Evolutionary conservation across 2,888 invertebrate species (phyloP).

Genomic region (Ophion obscuratus): DNA sequence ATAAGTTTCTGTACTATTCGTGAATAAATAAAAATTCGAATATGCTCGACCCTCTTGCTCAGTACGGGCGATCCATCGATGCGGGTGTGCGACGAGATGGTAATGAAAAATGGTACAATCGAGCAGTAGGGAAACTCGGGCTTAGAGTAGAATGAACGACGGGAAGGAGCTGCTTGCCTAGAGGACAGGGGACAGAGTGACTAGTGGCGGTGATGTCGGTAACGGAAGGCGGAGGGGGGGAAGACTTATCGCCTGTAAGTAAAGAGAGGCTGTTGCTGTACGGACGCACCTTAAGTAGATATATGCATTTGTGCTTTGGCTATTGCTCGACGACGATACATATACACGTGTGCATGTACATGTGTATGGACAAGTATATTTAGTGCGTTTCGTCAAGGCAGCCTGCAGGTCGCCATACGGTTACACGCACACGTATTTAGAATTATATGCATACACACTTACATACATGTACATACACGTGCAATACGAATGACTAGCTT

Average conservation of each 20-base stretch:
- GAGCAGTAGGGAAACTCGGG: conserved; percentile 39
- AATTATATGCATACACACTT: conserved; percentile 9
- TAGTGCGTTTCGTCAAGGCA: conserved; percentile 54
- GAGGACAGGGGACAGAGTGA: neutral
- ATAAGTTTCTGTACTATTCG: too few species aligned
- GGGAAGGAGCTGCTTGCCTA: neutral
- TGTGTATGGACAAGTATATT: neutral
- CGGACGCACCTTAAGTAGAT: conserved; percentile 64
- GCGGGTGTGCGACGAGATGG: conserved; percentile 29
- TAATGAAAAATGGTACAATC: conserved; percentile 42
- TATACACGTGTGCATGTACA: neutral
- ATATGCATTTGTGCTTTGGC: conserved; percentile 35
- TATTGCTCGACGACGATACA: conserved; percentile 12
- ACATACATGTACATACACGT: conserved; percentile 2
- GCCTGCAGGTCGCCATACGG: conserved; percentile 58
- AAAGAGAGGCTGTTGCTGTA: conserved; percentile 49
- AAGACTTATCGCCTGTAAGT: conserved; percentile 18
- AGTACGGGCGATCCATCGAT: conserved; percentile 28
- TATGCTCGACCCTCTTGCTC: neutral
- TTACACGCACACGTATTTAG: conserved; percentile 20
- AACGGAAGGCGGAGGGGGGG: conserved; percentile 12
- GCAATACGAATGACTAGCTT: conserved; percentile 32
- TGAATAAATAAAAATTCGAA: too few species aligned
- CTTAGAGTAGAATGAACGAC: conserved; percentile 20
- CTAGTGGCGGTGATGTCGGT: neutral